Evolutionary conservation across 2,113 vertebrate genomes (phyloP), one percentile per base, ranked within the genome.

Genomic region (Prunella himalayana): DNA sequence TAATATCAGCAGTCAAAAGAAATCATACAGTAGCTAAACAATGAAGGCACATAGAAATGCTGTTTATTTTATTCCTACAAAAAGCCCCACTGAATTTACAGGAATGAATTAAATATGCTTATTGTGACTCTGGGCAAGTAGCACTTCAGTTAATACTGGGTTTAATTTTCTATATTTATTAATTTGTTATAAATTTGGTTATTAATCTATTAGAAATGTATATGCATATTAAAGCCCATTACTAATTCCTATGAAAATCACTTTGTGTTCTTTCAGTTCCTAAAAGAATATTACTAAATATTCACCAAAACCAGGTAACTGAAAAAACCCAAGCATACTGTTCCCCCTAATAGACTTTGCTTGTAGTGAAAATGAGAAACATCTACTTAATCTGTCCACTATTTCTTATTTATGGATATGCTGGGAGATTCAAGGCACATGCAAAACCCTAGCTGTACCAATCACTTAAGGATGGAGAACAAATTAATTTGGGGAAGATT

Each of bases 1-100:
- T 97, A 95, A 95, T 92, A 92, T 88, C 89, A 91, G 30, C 86
- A 88, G 87, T 82, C 59, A 91, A 54, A 82, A 94, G 75, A 89
- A 96, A 80, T 53, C 50, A 15, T 85, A 63, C 79, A 86, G 89
- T 92, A 92, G 75, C 83, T 91, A 92, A 92, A 93, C 89, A 95
- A 92, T 92, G 84, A 89, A 94, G 31, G 35, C 89, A 80, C 78
- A 92, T 73, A 80, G 87, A 94, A 94, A 82, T 80, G 21, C 30
- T 82, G 50, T 68, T 90, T 83, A 44, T 60, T 92, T 95, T 89
- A 72, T 84, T 95, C 72, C 84, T 80, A 53, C 35, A 42, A 45
- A 85, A 88, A 91, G 35, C 68, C 50, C 42, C 0, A 5, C 78
- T 80, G 87, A 88, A 82, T 91, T 95, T 68, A 59, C 42, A 63